phyloP scores from a whole-genome alignment of 2,797 vertebrate genomes.

The Mormyrus hasselquistii region DNA sequence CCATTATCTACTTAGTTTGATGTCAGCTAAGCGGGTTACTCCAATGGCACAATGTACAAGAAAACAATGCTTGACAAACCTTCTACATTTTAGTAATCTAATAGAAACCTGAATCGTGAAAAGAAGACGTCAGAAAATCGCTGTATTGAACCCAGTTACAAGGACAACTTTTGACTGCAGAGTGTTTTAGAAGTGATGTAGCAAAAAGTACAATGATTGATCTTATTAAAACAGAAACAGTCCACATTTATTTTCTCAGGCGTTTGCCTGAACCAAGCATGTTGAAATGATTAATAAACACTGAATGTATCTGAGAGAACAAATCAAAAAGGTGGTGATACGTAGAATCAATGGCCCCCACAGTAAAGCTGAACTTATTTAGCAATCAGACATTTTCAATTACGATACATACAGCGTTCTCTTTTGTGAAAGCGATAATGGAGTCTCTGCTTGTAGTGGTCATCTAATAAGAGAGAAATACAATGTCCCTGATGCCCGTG shows the following conservation, averaged over 20 bases:
- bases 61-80: not conserved
- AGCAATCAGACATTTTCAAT: conserved; percentile 10
- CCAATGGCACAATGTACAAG: not conserved
- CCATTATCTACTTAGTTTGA: too few relatives aligned
- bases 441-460: not conserved
- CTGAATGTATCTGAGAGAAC: not conserved
- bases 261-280: conserved; percentile 11
- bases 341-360: conserved; percentile 13
- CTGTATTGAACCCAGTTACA: not conserved
- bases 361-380: conserved; percentile 13
- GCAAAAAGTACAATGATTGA: not conserved
- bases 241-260: conserved; percentile 21
- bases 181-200: not conserved
- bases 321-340: not conserved
- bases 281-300: conserved; percentile 16
- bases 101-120: not conserved
- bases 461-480: not conserved
- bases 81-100: not conserved
- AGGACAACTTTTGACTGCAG: not conserved
- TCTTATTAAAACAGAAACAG: conserved; percentile 2
- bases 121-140: not conserved
- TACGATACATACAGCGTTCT: not conserved
- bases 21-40: not conserved
- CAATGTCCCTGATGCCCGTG: not conserved
- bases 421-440: not conserved